Base-by-base conservation (phyloP, 2,113 vertebrate genomes). In the Coracopsis vasa region DNA sequence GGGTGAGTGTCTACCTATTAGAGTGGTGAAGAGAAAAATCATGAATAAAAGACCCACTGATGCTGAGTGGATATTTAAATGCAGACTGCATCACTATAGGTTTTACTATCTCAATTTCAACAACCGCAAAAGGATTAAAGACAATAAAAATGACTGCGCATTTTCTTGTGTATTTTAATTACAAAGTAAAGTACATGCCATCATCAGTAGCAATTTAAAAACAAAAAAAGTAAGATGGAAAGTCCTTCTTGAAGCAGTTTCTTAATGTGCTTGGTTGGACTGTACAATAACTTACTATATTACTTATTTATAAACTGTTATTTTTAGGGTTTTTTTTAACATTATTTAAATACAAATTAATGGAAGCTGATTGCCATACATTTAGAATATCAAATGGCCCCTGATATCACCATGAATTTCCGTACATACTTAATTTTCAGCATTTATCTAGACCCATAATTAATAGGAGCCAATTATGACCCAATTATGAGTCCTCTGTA, bases 301-400 rank as follows among this genome's bases (percentile, higher is more conserved):
- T 58, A 45, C 16, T 83, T 85, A 51, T 58, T 91, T 86, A 87
- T 53, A 80, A 91, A 58, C 25, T 69, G 8, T 39, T 81, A 6
- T 44, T 11, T 64, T 91, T 65, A 35, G 20, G 12, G 27, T 13
- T 7, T 50, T 79, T 29, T 75, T 73, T 70, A 41, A 27, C n/a
- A 64, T 71, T 51, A 80, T 93, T 93, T 95, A 82, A 95, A 78
- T 88, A 78, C 29, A 92, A 88, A 90, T 73, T 50, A 92, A 94
- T 72, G 54, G 8, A 81, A 91, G 41, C 13, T 2, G 1, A 84
- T 75, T 92, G 80, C 39, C 51, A 58, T 73, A 48, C 18, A 50
- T 58, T 74, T 48, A 73, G 45, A 92, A 65, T 62, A 88, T 58
- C 42, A 86, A 80, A 53, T 27, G 24, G 37, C 48, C 16, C 13